Conservation (phyloP, 1,140 invertebrate species). For the Charaxes varanes region DNA sequence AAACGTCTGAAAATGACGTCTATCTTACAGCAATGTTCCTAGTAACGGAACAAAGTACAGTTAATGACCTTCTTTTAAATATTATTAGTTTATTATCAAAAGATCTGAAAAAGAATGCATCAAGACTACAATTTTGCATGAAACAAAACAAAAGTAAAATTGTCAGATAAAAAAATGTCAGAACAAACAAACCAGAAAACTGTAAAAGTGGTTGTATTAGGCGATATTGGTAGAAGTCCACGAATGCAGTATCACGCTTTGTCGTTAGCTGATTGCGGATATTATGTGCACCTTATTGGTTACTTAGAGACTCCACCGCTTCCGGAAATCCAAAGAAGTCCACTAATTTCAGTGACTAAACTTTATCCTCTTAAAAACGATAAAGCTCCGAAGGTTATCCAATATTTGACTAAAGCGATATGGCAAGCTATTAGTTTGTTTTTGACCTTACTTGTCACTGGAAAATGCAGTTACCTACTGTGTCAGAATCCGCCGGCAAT, state of each 20-base stretch:
- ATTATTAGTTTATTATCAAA: too few relatives aligned
- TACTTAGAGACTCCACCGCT: conserved; percentile 85
- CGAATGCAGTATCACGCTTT: conserved; percentile 97
- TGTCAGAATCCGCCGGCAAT: conserved; percentile 97
- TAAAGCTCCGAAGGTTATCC: conserved; percentile 80
- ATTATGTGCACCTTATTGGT: conserved; percentile 90
- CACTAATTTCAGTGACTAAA: conserved; percentile 78
- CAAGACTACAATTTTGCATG: too few relatives aligned
- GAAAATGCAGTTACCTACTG: conserved; percentile 79
- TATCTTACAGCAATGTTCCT: too few relatives aligned
- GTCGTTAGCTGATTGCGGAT: conserved; percentile 89
- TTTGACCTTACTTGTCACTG: conserved; percentile 79
- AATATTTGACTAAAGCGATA: conserved; percentile 88
- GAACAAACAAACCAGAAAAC: too few relatives aligned
- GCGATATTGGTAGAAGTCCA: conserved; percentile 96
- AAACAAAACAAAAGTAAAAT: too few relatives aligned
- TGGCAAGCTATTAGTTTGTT: conserved; percentile 88
- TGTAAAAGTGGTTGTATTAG: conserved; percentile 87
- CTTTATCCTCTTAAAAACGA: conserved; percentile 77
- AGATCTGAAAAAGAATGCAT: too few relatives aligned
- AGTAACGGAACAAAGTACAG: too few relatives aligned
- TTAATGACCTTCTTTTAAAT: too few relatives aligned
- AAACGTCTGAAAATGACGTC: too few relatives aligned
- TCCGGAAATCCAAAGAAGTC: conserved; percentile 77
- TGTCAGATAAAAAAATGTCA: too few relatives aligned